A percentile compares a stretch with the other conserved stretches of the same genome.
Evolutionary conservation across 2,888 invertebrate genomes (phyloP).

Genomic region (Chrysopilus asiliformis): DNA sequence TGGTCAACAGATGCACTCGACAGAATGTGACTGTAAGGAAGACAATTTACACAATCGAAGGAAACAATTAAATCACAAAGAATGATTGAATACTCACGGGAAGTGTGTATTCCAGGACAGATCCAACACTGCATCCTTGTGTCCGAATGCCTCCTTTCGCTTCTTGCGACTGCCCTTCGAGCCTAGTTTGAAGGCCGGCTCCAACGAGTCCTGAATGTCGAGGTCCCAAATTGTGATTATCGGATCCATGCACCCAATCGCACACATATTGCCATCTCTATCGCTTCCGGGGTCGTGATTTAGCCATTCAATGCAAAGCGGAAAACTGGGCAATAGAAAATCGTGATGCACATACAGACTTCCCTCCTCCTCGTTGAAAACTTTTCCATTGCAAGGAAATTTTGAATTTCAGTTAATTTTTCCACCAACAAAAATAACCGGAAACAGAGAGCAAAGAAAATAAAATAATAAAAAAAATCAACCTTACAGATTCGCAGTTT

Average conservation of each 20-base stretch:
- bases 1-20: conserved; percentile 90
- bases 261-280: conserved; percentile 70
- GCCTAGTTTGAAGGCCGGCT: conserved; percentile 74
- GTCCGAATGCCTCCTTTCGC: conserved; percentile 55
- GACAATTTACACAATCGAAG: not conserved
- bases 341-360: conserved; percentile 93
- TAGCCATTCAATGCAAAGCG: conserved; percentile 86
- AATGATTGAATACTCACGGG: conserved; percentile 37
- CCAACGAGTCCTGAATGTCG: conserved; percentile 81
- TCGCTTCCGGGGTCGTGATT: conserved; percentile 67
- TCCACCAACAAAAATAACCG: not conserved
- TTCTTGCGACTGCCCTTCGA: conserved; percentile 60
- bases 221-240: conserved; percentile 95
- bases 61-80: not conserved
- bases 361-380: conserved; percentile 79
- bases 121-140: conserved; percentile 81
- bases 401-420: conserved; percentile 3
- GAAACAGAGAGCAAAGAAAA: conserved; percentile 3
- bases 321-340: conserved; percentile 75
- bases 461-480: conserved; percentile 4
- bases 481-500: no score
- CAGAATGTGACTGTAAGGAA: conserved; percentile 56
- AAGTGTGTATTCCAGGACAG: conserved; percentile 79
- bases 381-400: conserved; percentile 37
- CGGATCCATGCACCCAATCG: conserved; percentile 85